A percentile compares a stretch with the other conserved stretches of the same genome.
Conservation (phyloP, 2,113 vertebrate species). For the Chaetura pelagica region DNA sequence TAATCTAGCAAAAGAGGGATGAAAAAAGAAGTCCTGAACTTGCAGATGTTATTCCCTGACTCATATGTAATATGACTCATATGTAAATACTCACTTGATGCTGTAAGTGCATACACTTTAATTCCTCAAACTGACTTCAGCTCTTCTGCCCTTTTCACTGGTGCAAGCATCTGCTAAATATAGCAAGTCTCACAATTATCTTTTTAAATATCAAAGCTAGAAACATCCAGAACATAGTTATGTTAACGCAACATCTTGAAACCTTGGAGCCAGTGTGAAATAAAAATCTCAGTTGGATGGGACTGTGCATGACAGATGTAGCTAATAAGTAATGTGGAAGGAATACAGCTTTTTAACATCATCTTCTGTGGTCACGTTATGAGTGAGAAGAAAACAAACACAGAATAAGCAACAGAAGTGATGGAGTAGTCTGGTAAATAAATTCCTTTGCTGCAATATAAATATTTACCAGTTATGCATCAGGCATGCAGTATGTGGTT, state of each 20-base stretch:
- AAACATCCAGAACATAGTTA: neutral
- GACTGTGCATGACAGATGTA: neutral
- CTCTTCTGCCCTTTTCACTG: neutral
- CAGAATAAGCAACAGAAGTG: neutral
- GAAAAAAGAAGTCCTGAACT: neutral
- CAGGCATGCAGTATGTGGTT: neutral
- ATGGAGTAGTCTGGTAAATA: neutral
- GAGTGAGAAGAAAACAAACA: neutral
- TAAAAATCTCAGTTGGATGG: neutral
- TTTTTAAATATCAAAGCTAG: slow-evolving; percentile 14
- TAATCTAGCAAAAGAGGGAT: neutral
- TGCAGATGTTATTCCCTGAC: neutral
- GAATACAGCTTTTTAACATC: neutral
- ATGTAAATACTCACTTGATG: slow-evolving; percentile 29
- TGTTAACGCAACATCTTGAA: neutral
- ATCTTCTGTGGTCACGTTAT: neutral
- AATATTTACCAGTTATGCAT: neutral
- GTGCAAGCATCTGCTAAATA: neutral
- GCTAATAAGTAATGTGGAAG: neutral
- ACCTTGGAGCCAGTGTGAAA: neutral
- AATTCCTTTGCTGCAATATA: neutral
- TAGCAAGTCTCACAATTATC: neutral
- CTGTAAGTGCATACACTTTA: neutral
- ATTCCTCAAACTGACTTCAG: slow-evolving; percentile 31
- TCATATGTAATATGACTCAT: slow-evolving; percentile 17